Evolutionary conservation across 2,888 invertebrate genomes (phyloP).

Genomic region (Epinotia ramella): DNA sequence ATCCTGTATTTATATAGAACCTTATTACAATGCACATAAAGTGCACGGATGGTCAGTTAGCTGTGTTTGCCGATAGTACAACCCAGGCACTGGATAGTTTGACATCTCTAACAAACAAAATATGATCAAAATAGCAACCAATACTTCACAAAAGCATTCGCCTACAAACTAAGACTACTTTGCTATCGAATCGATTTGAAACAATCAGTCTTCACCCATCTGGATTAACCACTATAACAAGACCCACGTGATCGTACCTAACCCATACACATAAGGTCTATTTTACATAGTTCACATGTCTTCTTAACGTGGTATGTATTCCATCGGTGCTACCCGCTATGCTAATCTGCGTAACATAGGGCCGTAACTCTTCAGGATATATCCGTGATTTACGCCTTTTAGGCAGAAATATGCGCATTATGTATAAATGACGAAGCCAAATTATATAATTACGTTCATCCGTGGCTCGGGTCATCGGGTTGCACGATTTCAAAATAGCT

Average conservation of each 20-base stretch:
- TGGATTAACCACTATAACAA: conserved; percentile 41
- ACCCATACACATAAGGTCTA: neutral
- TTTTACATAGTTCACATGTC: neutral
- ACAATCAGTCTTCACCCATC: conserved; percentile 65
- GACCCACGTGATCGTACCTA: neutral
- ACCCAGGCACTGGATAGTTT: neutral
- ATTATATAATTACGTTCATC: conserved; percentile 60
- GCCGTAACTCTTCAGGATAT: neutral
- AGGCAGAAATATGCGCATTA: conserved; percentile 40
- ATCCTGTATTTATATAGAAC: too few relatives aligned
- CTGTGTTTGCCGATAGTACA: neutral
- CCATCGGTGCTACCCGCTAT: conserved; percentile 56
- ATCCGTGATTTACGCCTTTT: conserved; percentile 12
- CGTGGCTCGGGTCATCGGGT: conserved; percentile 65
- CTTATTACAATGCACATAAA: too few relatives aligned
- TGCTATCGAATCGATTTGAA: conserved; percentile 20
- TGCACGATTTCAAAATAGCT: conserved; percentile 87
- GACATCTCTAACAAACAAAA: neutral
- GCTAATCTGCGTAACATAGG: conserved; percentile 12
- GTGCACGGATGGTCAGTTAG: too few relatives aligned
- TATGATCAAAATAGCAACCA: neutral
- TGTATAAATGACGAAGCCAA: conserved; percentile 39
- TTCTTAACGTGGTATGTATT: conserved; percentile 52
- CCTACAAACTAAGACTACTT: conserved; percentile 20
- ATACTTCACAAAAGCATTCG: conserved; percentile 2